Evolutionary conservation across 1,140 invertebrate species (phyloP), one percentile per base, ranked within the genome.

Genomic region (Uloborus diversus): DNA sequence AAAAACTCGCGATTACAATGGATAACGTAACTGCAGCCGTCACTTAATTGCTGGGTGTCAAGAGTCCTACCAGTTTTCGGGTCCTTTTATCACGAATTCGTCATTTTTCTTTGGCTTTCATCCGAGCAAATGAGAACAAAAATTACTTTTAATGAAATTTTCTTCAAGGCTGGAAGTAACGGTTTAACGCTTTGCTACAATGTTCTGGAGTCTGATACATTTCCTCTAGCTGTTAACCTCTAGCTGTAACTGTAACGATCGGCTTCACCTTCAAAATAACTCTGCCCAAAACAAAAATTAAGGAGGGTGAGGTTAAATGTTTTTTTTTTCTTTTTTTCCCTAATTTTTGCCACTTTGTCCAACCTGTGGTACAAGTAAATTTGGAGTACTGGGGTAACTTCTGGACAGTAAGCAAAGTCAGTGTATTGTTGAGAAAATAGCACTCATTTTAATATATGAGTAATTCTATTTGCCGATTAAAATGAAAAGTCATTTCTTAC

Each of bases 11-110:
- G 70, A 62, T 73, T 62, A 73, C 56, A 73, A 62, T 42, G 11
- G 28, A 13, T 51, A 35, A 78, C 42, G 53, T 78, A 65, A 66
- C 42, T 23, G 57, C 53, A 75, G 57, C 61, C 59, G 49, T 62
- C 37, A 65, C 33, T 27, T 78, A 78, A 78, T 78, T 78, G 49
- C 62, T 65, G 42, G 62, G 73, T 73, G 70, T 73, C 70, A 78
- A 37, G 25, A 23, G 33, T 17, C n/a, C 59, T 23, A 14, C 30
- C 35, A 35, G 32, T 59, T 25, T 71, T 70, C 47, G 30, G 23
- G 23, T 49, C 25, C 32, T 25, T 47, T 66, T 66, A 35, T 49
- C 70, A 73, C 70, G 70, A 73, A 73, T 20, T 37, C 14, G 9
- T 59, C 70, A 73, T 73, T 73, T 73, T 73, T 73, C 56, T 73